Percentiles rank a stretch among this genome's conserved stretches.
Conservation (phyloP, 2,113 vertebrate genomes). For the Dasyprocta punctata region DNA sequence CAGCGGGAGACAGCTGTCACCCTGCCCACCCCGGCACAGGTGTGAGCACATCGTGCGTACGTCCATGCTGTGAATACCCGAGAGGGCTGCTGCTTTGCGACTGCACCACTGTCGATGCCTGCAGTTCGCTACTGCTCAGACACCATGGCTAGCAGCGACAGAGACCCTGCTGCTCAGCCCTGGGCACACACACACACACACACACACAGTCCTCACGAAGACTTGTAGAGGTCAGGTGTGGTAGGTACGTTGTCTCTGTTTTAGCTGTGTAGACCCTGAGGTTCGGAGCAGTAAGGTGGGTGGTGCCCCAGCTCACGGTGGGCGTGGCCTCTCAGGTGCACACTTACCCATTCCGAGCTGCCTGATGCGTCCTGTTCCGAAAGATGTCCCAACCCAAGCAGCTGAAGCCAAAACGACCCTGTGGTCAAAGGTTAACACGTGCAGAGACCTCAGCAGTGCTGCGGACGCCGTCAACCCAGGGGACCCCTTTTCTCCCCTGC, state of each 20-base stretch:
- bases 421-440: neutral
- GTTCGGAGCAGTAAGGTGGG: neutral
- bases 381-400: neutral
- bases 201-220: constrained; percentile 1
- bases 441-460: neutral
- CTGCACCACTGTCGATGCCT: neutral
- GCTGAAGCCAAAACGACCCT: neutral
- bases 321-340: neutral
- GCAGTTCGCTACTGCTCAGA: neutral
- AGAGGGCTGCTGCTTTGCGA: neutral
- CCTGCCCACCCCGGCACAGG: neutral
- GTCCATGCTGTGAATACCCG: too few species aligned
- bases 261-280: neutral
- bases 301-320: neutral
- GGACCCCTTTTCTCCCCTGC: neutral
- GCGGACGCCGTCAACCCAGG: neutral
- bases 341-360: neutral
- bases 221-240: neutral
- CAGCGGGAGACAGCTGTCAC: neutral
- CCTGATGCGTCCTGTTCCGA: neutral
- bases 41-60: too few species aligned
- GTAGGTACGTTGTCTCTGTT: neutral
- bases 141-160: neutral
- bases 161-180: neutral
- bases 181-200: neutral